These are phyloP conservation scores for Myotis planiceps DNA, from an alignment of 2,797 vertebrate genomes.

Conservation along the genomic window DNA sequence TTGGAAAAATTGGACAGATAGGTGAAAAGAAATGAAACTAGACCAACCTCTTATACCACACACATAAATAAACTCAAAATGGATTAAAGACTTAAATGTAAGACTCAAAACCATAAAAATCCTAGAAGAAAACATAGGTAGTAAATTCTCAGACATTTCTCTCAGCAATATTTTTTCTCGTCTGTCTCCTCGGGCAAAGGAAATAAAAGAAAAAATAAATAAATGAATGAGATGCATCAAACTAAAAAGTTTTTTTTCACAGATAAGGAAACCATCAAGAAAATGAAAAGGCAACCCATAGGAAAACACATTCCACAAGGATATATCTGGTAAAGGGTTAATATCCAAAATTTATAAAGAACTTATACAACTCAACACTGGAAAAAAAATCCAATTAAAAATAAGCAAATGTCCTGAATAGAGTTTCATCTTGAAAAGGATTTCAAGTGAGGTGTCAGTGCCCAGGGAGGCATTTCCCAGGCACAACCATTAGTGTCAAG, in stretches of 20 bases:
- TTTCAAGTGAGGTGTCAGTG: not conserved
- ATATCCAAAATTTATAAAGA: not conserved
- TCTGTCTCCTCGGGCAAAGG: not conserved
- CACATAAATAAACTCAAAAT: not conserved
- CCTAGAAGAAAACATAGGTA: not conserved
- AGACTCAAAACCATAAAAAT: not conserved
- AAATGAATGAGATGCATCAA: not conserved
- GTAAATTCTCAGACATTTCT: not conserved
- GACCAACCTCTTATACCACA: not conserved
- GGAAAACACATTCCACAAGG: not conserved
- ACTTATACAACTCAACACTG: not conserved
- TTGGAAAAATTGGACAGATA: not conserved
- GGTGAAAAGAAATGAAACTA: not conserved
- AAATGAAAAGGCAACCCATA: not conserved
- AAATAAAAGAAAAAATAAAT: not conserved
- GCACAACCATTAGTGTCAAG: not conserved
- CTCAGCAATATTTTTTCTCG: not conserved
- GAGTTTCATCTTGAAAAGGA: not conserved
- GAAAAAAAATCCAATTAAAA: not conserved
- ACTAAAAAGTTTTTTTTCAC: not conserved
- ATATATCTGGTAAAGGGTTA: not conserved
- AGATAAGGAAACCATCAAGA: not conserved
- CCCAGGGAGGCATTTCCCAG: not conserved
- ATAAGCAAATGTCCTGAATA: not conserved
- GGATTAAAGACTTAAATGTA: not conserved